Percentiles rank a stretch among this genome's conserved stretches.
Conservation (phyloP, 2,113 vertebrate genomes). For the Corythoichthys haematopterus region DNA sequence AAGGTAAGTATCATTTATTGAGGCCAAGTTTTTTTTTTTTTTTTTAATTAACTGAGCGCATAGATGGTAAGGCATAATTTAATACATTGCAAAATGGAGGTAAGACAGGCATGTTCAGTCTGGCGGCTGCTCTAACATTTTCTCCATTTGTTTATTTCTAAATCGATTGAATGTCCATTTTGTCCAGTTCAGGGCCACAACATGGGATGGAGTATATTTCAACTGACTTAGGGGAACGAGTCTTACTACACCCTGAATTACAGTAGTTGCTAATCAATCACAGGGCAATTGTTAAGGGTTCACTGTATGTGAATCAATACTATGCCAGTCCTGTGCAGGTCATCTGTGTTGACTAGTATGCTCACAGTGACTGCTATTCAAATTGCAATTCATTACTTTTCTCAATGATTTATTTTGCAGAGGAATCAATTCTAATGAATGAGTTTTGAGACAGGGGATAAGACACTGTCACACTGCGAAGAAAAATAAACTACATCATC, state of each 20-base stretch:
- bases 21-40: conserved; percentile 46
- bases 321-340: neutral
- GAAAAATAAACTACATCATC: neutral
- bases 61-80: conserved; percentile 35
- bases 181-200: neutral
- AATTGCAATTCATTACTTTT: neutral
- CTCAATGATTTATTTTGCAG: neutral
- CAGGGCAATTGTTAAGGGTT: neutral
- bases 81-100: neutral
- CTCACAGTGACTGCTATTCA: neutral
- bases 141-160: neutral
- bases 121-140: neutral
- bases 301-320: neutral
- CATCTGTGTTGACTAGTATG: neutral
- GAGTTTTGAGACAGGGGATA: neutral
- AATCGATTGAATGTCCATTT: neutral
- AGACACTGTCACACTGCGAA: neutral
- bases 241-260: neutral
- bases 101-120: neutral
- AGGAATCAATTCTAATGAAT: neutral
- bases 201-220: neutral
- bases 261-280: neutral
- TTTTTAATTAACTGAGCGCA: conserved; percentile 23
- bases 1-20: conserved; percentile 59
- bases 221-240: neutral